Percentiles rank a stretch among this genome's conserved stretches.
These are phyloP conservation scores for Ciconia maguari DNA, from an alignment of 2,113 vertebrate species.

Conservation along the genomic window DNA sequence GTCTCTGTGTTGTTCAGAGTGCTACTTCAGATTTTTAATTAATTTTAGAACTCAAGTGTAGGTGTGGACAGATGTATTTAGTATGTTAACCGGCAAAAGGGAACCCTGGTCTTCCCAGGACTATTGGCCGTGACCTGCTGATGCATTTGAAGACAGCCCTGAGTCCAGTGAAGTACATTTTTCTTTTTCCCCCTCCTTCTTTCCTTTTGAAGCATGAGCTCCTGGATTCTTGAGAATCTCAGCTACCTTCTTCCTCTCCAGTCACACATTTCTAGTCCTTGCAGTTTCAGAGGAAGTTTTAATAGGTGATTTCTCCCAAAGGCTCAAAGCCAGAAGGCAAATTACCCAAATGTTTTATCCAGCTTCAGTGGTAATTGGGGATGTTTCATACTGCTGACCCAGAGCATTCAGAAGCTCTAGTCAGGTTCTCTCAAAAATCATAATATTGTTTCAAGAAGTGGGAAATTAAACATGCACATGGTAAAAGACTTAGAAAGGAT, in stretches of 20 bases:
- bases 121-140: neutral
- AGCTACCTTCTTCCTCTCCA: neutral
- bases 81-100: neutral
- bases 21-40: neutral
- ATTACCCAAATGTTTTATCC: conserved; percentile 16
- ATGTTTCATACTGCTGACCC: neutral
- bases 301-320: conserved; percentile 17
- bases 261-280: neutral
- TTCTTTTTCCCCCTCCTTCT: fast-evolving
- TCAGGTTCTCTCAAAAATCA: neutral
- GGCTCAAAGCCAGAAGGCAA: conserved; percentile 26
- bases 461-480: neutral
- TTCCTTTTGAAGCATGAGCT: neutral
- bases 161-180: neutral
- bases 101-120: neutral
- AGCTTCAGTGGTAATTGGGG: neutral
- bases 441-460: conserved; percentile 8
- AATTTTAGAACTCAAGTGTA: neutral
- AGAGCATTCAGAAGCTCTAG: neutral
- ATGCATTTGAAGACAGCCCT: neutral
- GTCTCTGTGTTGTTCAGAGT: neutral
- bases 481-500: conserved; percentile 19
- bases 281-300: conserved; percentile 13
- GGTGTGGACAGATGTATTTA: neutral
- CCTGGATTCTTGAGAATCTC: neutral